Conservation (phyloP, 2,797 vertebrate species). For the Pseudomugil gertrudae region DNA sequence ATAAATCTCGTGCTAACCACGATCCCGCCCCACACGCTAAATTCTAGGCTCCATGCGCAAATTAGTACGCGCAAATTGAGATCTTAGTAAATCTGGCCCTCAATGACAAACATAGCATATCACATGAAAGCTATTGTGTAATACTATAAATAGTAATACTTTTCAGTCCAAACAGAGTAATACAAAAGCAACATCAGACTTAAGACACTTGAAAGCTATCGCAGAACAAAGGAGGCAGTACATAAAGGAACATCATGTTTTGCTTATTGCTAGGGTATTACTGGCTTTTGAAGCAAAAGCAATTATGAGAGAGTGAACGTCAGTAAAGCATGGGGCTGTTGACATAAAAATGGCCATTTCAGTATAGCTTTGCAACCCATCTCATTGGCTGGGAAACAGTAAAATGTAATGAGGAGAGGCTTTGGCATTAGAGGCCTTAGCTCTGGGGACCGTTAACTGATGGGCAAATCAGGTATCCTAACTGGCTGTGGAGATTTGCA, state of each 20-base stretch:
- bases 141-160: conserved; percentile 12
- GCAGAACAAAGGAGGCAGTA: conserved; percentile 52
- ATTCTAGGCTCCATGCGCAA: no score
- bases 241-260: conserved; percentile 55
- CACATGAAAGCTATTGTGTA: conserved; percentile 1
- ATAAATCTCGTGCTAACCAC: no score
- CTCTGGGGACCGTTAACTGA: conserved; percentile 73
- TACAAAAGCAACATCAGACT: conserved; percentile 49
- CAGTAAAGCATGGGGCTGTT: conserved; percentile 67
- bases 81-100: no score
- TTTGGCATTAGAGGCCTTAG: conserved; percentile 70
- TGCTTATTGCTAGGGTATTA: conserved; percentile 62
- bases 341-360: conserved; percentile 75
- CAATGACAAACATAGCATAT: conserved; percentile 12
- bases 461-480: conserved; percentile 64
- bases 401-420: conserved; percentile 70
- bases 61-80: no score
- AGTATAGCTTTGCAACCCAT: conserved; percentile 67
- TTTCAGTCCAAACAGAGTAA: conserved; percentile 34
- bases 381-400: conserved; percentile 66
- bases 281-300: conserved; percentile 64
- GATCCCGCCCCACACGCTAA: no score
- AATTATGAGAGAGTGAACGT: conserved; percentile 61
- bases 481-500: conserved; percentile 69
- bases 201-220: conserved; percentile 47